Percentiles rank a stretch among this genome's conserved stretches.
Evolutionary conservation across 2,113 vertebrate genomes (phyloP).

Genomic region (Vidua macroura): DNA sequence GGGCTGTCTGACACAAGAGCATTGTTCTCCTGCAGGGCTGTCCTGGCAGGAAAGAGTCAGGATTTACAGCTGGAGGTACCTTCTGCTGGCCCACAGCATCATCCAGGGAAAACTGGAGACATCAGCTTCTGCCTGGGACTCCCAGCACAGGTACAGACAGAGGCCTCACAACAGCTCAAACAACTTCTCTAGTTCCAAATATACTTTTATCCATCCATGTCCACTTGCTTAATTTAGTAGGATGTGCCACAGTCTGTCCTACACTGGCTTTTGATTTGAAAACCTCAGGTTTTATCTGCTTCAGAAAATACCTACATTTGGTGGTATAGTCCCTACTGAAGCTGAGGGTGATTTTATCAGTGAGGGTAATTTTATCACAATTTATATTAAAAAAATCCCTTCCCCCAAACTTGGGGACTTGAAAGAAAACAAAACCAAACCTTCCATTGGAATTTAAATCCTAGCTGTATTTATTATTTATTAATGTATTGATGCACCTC

Average conservation of each 20-base stretch:
- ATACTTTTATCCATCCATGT: neutral
- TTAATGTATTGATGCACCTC: neutral
- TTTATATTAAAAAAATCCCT: neutral
- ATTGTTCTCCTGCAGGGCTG: neutral
- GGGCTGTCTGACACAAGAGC: neutral
- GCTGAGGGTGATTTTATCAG: neutral
- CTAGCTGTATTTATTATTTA: neutral
- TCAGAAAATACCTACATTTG: neutral
- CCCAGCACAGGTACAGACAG: neutral
- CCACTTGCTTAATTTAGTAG: neutral
- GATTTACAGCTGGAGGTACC: neutral
- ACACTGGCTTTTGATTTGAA: neutral
- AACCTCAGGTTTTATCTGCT: neutral
- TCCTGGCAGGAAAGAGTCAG: fast-evolving
- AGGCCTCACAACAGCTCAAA: neutral
- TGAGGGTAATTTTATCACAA: neutral
- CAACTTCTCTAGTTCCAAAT: neutral
- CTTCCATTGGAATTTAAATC: neutral
- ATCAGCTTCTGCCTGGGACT: neutral
- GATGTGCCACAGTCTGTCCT: neutral
- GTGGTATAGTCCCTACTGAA: neutral
- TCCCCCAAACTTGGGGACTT: neutral
- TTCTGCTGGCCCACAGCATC: neutral
- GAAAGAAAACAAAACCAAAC: neutral
- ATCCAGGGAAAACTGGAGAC: neutral